Conservation (phyloP, 2,888 invertebrate species). For the Cheilosia scutellata region DNA sequence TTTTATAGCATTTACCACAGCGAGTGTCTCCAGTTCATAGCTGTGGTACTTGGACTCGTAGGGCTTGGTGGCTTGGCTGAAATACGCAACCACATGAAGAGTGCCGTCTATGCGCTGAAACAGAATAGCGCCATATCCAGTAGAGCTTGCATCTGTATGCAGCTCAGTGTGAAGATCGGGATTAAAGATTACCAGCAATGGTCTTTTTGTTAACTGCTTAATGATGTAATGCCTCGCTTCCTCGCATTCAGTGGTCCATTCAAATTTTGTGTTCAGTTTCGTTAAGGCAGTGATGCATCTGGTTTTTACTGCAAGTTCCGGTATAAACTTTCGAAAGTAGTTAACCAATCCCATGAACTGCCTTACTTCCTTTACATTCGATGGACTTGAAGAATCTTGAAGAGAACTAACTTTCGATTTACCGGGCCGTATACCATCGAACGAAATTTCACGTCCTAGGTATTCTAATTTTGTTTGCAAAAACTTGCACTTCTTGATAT, state of each 20-base stretch:
- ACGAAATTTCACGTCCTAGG: constrained; percentile 77
- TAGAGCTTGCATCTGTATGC: constrained; percentile 55
- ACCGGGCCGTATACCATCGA: constrained; percentile 40
- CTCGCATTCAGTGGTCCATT: constrained; percentile 13
- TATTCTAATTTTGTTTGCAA: constrained; percentile 69
- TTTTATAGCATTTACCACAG: constrained; percentile 33
- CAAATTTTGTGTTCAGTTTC: constrained; percentile 4
- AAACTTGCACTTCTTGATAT: constrained; percentile 73
- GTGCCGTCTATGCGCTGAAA: constrained; percentile 46
- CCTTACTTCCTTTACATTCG: constrained; percentile 35
- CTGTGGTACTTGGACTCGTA: constrained; percentile 39
- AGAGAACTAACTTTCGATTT: constrained; percentile 34
- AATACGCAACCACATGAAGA: constrained; percentile 46
- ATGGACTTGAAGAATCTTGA: constrained; percentile 17
- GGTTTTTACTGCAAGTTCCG: constrained; percentile 19
- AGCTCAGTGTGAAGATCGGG: constrained; percentile 38
- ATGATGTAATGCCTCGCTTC: constrained; percentile 18
- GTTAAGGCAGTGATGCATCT: constrained; percentile 16
- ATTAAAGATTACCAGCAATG: constrained; percentile 38
- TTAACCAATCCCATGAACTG: constrained; percentile 46
- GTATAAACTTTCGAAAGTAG: constrained; percentile 52
- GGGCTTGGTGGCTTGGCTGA: constrained; percentile 43
- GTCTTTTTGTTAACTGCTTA: constrained; percentile 15
- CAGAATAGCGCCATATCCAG: constrained; percentile 35
- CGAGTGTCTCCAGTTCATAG: constrained; percentile 23